Evolutionary conservation across 2,113 vertebrate genomes (phyloP).

Genomic region (Varanus komodoensis): DNA sequence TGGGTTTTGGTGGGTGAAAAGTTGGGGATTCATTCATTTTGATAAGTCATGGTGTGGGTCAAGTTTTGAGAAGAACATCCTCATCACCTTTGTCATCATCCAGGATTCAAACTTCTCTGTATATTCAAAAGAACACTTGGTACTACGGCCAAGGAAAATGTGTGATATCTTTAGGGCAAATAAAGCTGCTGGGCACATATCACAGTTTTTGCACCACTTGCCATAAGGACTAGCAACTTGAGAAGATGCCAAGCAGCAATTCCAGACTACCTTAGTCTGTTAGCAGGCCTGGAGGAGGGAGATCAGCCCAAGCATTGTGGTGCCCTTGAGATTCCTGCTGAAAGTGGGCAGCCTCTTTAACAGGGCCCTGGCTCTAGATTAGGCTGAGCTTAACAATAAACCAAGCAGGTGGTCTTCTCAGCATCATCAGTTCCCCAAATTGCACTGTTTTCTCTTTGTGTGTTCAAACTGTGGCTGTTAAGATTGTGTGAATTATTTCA

Average conservation of each 20-base stretch:
- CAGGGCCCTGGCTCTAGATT: background rate
- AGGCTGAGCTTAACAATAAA: background rate
- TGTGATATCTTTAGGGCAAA: too few species aligned
- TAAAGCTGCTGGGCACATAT: background rate
- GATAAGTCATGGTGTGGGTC: background rate
- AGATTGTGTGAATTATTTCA: background rate
- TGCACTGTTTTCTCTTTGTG: too few species aligned
- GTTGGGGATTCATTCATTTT: background rate
- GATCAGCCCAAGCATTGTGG: background rate
- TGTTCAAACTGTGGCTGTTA: background rate
- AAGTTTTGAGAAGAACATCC: too few species aligned
- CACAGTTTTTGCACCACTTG: background rate
- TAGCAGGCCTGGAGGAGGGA: background rate
- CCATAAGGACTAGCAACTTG: background rate
- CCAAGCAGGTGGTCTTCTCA: background rate
- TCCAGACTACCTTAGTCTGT: too few species aligned
- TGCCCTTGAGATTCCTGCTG: background rate
- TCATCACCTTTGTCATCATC: too few species aligned
- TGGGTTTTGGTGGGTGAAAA: background rate
- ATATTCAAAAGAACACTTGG: too few species aligned
- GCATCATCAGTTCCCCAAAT: too few species aligned
- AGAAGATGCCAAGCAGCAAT: too few species aligned
- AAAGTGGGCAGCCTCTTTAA: background rate
- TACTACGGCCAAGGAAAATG: too few species aligned
- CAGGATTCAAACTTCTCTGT: too few species aligned